phyloP scores from a whole-genome alignment of 2,113 vertebrate genomes.

The Platichthys flesus region DNA sequence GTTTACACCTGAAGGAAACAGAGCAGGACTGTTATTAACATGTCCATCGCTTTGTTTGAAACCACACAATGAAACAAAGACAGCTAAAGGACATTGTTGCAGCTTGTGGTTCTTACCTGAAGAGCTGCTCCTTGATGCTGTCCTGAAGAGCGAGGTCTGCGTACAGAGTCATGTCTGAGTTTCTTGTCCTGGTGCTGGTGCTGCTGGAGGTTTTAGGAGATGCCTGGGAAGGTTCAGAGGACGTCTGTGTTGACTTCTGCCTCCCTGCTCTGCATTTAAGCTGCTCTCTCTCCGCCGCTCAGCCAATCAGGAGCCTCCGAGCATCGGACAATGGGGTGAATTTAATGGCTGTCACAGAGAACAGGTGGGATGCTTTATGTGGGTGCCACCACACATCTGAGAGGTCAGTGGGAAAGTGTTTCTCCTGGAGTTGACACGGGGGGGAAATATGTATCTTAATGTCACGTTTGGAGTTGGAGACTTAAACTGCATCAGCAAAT shows the following conservation, averaged over 20 bases:
- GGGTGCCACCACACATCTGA: constrained; percentile 61
- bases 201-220: not conserved
- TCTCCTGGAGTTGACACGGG: constrained; percentile 59
- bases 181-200: not conserved
- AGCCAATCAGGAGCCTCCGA: constrained; percentile 70
- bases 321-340: constrained; percentile 64
- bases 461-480: not conserved
- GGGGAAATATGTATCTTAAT: constrained; percentile 13
- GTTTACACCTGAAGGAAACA: constrained; percentile 75
- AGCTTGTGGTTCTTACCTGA: constrained; percentile 65
- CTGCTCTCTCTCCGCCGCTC: constrained; percentile 11
- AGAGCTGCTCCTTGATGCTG: constrained; percentile 77
- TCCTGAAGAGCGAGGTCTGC: constrained; percentile 75
- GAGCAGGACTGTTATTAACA: not conserved
- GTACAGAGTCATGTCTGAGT: constrained; percentile 73
- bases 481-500: not conserved
- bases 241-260: constrained; percentile 33
- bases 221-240: constrained; percentile 15
- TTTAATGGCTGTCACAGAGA: constrained; percentile 70
- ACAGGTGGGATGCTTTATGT: constrained; percentile 78
- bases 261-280: constrained; percentile 72
- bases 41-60: too few species aligned
- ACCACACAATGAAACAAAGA: too few species aligned
- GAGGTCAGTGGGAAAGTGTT: constrained; percentile 78
- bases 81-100: not conserved